phyloP scores from a whole-genome alignment of 2,113 vertebrate species.

The Xenopus borealis region DNA sequence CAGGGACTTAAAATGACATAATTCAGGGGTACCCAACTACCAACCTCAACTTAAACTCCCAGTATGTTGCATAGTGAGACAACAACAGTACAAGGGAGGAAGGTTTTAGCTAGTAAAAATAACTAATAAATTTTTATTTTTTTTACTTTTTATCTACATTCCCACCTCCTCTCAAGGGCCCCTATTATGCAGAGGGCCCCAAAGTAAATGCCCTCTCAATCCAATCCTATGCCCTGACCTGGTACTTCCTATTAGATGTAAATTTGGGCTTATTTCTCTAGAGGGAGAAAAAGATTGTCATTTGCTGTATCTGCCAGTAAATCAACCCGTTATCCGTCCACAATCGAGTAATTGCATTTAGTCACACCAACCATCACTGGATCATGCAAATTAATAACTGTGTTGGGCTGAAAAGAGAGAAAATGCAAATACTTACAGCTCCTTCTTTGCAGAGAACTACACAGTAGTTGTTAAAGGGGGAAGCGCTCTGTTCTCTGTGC shows the following conservation, averaged over 20 bases:
- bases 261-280: background rate
- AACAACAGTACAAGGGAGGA: no score
- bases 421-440: conserved; percentile 59
- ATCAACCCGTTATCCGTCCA: background rate
- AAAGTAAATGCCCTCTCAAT: no score
- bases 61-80: no score
- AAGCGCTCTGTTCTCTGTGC: conserved; percentile 52
- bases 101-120: no score
- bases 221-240: background rate
- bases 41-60: no score
- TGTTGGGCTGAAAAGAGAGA: background rate
- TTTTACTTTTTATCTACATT: no score
- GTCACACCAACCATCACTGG: background rate
- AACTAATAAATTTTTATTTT: no score
- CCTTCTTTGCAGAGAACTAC: conserved; percentile 24
- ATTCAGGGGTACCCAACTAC: no score
- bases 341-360: background rate
- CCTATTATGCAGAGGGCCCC: no score
- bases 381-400: background rate
- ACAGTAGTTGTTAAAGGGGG: conserved; percentile 45
- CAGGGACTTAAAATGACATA: no score
- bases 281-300: background rate
- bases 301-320: conserved; percentile 9
- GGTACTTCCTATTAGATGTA: conserved; percentile 18
- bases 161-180: no score